Percentiles rank a stretch among this genome's conserved stretches.
These are phyloP conservation scores for Battus philenor DNA, from an alignment of 1,140 invertebrate species.

Conservation along the genomic window DNA sequence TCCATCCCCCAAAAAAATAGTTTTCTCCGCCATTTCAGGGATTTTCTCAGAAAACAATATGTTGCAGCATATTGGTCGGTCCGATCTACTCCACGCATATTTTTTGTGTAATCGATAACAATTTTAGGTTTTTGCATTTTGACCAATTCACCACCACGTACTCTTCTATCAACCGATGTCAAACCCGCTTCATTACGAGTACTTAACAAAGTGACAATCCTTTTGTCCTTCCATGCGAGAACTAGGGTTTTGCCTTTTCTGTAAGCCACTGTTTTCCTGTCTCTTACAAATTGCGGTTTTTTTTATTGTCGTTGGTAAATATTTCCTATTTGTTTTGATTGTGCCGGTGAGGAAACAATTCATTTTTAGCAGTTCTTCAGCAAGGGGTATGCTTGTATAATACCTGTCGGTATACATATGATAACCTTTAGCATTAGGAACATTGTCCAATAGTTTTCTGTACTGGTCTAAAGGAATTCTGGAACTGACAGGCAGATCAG, in stretches of 20 bases:
- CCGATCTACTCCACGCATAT: too few species aligned
- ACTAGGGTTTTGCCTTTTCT: too few species aligned
- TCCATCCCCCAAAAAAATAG: constrained; percentile 18
- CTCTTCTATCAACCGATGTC: too few species aligned
- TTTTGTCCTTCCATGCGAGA: too few species aligned
- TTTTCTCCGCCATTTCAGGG: constrained; percentile 16
- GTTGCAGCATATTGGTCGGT: too few species aligned
- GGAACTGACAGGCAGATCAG: neutral
- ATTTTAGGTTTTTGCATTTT: too few species aligned
- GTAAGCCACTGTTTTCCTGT: too few species aligned
- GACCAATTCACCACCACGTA: too few species aligned
- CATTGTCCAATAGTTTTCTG: neutral
- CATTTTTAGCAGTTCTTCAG: constrained; percentile 1
- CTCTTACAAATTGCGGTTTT: neutral
- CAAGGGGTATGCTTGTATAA: neutral
- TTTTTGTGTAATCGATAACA: too few species aligned
- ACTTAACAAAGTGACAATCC: too few species aligned
- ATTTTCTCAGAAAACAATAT: too few species aligned
- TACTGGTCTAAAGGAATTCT: constrained; percentile 1
- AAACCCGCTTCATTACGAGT: too few species aligned
- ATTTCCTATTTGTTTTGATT: constrained; percentile 1
- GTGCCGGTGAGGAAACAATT: neutral
- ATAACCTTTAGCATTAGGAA: neutral
- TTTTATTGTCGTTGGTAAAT: neutral
- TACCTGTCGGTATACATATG: neutral